phyloP scores from a whole-genome alignment of 2,797 vertebrate species.

The Paedocypris micromegethes region DNA sequence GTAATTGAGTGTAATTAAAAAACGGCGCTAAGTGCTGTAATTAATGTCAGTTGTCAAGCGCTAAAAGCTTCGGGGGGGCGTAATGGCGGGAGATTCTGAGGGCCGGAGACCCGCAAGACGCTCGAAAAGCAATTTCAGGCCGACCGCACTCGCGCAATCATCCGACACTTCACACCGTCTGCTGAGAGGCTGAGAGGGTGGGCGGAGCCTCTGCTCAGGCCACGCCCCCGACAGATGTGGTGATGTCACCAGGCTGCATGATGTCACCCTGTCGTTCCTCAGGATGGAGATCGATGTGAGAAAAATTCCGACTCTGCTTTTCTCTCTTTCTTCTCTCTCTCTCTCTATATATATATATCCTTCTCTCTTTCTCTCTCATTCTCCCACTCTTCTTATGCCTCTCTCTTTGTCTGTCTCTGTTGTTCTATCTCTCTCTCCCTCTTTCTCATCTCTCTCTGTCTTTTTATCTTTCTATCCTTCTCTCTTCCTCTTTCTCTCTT shows the following conservation, averaged over 20 bases:
- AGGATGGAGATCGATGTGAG: too few species aligned
- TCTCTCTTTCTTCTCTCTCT: too few species aligned
- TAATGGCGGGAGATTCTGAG: constrained; percentile 56
- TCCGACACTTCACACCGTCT: constrained; percentile 26
- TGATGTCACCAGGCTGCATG: too few species aligned
- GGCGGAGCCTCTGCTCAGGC: neutral
- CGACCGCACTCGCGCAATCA: constrained; percentile 15
- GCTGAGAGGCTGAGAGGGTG: constrained; percentile 6
- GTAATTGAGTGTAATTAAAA: constrained; percentile 73
- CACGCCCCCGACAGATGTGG: too few species aligned
- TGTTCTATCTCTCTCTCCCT: too few species aligned
- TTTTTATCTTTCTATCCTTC: neutral
- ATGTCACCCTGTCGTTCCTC: too few species aligned
- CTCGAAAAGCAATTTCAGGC: constrained; percentile 49
- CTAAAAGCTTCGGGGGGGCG: constrained; percentile 59
- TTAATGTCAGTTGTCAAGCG: constrained; percentile 72
- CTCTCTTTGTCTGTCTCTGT: too few species aligned
- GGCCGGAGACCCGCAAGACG: constrained; percentile 51
- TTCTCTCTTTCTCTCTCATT: too few species aligned
- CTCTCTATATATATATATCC: too few species aligned
- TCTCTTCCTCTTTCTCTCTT: neutral
- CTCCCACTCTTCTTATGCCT: too few species aligned
- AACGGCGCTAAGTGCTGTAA: constrained; percentile 68
- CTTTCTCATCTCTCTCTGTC: too few species aligned
- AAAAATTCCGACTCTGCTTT: too few species aligned